Conservation (phyloP, 2,113 vertebrate genomes). For the Oreochromis niloticus region DNA sequence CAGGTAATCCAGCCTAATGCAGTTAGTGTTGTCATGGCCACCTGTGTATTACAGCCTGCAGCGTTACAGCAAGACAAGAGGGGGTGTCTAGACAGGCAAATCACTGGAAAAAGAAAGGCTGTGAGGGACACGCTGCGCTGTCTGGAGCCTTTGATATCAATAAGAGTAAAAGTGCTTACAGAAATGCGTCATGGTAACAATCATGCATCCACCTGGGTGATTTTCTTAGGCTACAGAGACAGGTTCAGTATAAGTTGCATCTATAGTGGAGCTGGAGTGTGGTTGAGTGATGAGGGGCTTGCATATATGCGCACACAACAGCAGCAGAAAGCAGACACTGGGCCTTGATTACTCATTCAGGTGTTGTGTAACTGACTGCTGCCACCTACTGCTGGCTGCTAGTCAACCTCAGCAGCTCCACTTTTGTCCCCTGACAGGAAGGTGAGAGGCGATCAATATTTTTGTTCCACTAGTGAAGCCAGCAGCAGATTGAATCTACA, state of each 20-base stretch:
- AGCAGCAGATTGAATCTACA: slow-evolving; percentile 12
- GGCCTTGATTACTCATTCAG: slow-evolving; percentile 5
- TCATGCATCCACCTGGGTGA: neutral
- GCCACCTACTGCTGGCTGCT: slow-evolving; percentile 64
- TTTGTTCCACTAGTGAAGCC: slow-evolving; percentile 32
- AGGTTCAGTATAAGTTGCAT: neutral
- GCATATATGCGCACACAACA: neutral
- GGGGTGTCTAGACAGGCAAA: slow-evolving; percentile 42
- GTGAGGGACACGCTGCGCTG: neutral
- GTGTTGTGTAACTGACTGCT: slow-evolving; percentile 61
- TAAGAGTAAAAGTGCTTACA: neutral
- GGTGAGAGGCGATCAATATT: slow-evolving; percentile 52
- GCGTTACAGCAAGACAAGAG: neutral
- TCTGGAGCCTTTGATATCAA: neutral
- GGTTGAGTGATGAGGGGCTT: neutral
- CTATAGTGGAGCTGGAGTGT: neutral
- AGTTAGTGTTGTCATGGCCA: slow-evolving; percentile 48
- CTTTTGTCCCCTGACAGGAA: slow-evolving; percentile 28
- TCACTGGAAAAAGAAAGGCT: slow-evolving; percentile 17
- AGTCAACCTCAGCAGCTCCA: slow-evolving; percentile 1
- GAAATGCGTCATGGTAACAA: neutral
- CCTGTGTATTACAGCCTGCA: slow-evolving; percentile 27
- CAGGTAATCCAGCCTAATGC: slow-evolving; percentile 59
- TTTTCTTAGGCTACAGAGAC: neutral
- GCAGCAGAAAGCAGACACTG: neutral